Percentiles rank a stretch among this genome's conserved stretches.
phyloP scores from a whole-genome alignment of 2,797 vertebrate species.

The Columba guinea region DNA sequence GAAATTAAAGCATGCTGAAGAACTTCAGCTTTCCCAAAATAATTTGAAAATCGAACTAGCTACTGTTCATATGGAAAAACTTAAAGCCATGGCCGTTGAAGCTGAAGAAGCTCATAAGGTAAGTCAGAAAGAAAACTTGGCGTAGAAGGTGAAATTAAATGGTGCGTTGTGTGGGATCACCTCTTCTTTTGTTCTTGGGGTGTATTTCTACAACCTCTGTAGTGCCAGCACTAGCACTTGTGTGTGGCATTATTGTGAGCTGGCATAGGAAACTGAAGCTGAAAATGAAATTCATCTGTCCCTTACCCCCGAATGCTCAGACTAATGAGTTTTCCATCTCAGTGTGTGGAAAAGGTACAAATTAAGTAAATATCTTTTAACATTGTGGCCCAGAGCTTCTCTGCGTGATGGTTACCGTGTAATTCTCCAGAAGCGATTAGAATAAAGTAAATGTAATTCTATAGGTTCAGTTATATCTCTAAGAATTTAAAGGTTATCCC shows the following conservation, averaged over 20 bases:
- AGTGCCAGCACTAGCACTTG: not conserved
- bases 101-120: constrained; percentile 84
- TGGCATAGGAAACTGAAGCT: not conserved
- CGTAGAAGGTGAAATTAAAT: not conserved
- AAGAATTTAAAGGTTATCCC: not conserved
- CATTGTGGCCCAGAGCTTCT: not conserved
- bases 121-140: not conserved
- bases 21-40: constrained; percentile 75
- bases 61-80: constrained; percentile 79
- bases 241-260: not conserved
- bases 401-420: not conserved
- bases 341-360: not conserved
- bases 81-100: constrained; percentile 80
- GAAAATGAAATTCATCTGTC: not conserved
- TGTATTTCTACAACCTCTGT: not conserved
- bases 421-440: not conserved
- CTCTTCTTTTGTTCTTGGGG: not conserved
- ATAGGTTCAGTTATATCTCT: not conserved
- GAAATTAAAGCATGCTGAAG: constrained; percentile 58
- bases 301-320: not conserved
- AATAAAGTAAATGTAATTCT: not conserved
- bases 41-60: constrained; percentile 77
- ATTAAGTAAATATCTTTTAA: not conserved
- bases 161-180: not conserved
- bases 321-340: not conserved